Percentiles rank a stretch among this genome's conserved stretches.
phyloP scores from a whole-genome alignment of 2,888 invertebrate genomes.

The Acanthococcus lagerstroemiae region DNA sequence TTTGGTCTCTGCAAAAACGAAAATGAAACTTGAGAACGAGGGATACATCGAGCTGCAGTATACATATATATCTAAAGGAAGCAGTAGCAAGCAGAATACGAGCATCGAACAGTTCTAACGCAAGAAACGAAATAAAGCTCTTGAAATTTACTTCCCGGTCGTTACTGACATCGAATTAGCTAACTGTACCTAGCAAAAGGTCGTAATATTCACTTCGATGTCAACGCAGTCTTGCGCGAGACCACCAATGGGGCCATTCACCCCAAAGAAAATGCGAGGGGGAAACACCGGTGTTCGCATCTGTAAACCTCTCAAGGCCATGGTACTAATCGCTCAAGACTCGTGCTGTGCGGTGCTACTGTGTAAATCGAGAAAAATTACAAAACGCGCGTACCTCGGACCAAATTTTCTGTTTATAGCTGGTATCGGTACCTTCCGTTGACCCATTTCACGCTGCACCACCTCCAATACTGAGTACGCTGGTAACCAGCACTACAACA shows the following conservation, averaged over 20 bases:
- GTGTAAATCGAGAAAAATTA: not conserved
- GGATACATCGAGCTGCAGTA: no score
- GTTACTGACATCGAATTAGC: no score
- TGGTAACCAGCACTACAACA: conserved; percentile 57
- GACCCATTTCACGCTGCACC: conserved; percentile 66
- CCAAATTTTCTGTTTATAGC: conserved; percentile 40
- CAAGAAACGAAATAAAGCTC: not conserved
- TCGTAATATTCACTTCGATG: no score
- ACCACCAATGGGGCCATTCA: no score
- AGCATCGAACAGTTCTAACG: not conserved
- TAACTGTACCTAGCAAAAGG: no score
- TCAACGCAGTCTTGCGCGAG: no score
- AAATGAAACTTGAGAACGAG: no score
- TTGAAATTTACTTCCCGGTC: not conserved
- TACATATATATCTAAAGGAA: not conserved
- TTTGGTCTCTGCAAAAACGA: not conserved
- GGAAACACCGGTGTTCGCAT: no score
- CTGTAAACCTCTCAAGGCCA: no score
- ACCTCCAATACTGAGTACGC: conserved; percentile 74
- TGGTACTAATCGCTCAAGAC: not conserved
- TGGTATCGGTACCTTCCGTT: conserved; percentile 68
- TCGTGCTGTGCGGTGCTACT: not conserved
- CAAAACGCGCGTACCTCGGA: not conserved
- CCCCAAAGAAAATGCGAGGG: no score
- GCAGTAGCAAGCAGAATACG: not conserved